Percentiles rank a stretch among this genome's conserved stretches.
Evolutionary conservation across 2,113 vertebrate species (phyloP).

Genomic region (Indicator indicator): DNA sequence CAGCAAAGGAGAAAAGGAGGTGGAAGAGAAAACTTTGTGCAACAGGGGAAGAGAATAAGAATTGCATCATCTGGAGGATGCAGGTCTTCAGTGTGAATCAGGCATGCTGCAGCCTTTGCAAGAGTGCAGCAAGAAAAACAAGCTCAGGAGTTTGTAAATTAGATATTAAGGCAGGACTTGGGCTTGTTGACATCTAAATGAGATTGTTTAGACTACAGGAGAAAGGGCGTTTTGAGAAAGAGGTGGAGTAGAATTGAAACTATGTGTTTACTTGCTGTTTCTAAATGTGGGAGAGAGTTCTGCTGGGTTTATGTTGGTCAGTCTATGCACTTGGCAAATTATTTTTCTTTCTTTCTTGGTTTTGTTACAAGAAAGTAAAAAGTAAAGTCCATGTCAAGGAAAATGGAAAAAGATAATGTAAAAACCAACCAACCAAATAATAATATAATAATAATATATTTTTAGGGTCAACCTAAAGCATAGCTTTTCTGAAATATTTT

Average conservation of each 20-base stretch:
- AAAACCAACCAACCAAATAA: not conserved
- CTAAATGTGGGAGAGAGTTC: not conserved
- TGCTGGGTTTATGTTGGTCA: not conserved
- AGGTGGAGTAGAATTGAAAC: not conserved
- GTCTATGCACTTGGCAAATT: not conserved
- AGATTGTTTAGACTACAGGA: conserved; percentile 35
- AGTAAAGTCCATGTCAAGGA: not conserved
- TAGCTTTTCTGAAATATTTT: not conserved
- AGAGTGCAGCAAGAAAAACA: not conserved
- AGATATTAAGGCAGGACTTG: not conserved
- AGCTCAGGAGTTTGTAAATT: not conserved
- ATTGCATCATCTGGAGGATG: not conserved
- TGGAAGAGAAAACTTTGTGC: not conserved
- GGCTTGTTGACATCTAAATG: not conserved
- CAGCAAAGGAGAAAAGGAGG: not conserved
- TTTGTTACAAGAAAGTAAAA: not conserved
- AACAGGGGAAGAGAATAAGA: not conserved
- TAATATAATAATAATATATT: not conserved
- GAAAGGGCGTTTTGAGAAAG: not conserved
- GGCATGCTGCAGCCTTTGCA: not conserved
- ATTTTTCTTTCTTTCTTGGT: not conserved
- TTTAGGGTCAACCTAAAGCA: not conserved
- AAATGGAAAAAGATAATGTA: not conserved
- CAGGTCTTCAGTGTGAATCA: not conserved
- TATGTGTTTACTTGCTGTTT: conserved; percentile 3